Conservation (phyloP, 2,888 invertebrate genomes). For the Scaeva pyrastri region DNA sequence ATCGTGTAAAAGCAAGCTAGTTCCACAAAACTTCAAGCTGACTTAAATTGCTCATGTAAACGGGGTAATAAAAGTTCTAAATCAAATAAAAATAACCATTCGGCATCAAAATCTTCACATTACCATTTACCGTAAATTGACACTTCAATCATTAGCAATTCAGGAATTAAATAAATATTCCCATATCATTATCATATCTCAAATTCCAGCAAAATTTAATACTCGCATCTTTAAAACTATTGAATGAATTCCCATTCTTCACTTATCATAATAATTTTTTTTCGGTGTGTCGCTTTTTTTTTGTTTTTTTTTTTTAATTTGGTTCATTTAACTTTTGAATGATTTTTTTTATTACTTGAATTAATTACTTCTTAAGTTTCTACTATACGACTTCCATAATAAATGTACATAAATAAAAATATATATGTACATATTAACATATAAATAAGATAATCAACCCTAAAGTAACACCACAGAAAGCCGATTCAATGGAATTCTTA, state of each 20-base stretch:
- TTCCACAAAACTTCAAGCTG: too few species aligned
- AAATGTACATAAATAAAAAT: background rate
- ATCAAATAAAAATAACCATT: too few species aligned
- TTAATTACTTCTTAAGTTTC: background rate
- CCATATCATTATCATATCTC: background rate
- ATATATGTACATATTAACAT: background rate
- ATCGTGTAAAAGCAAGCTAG: too few species aligned
- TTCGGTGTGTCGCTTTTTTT: background rate
- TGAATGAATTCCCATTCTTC: background rate
- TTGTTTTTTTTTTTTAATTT: background rate
- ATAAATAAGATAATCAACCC: slow-evolving; percentile 4
- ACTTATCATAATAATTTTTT: background rate
- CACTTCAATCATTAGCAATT: too few species aligned
- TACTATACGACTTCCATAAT: background rate
- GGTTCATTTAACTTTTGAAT: background rate
- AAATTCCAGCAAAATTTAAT: background rate
- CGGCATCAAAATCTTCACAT: too few species aligned
- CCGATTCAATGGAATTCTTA: background rate
- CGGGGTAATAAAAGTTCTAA: too few species aligned
- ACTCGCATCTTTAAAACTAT: background rate
- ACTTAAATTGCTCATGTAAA: too few species aligned
- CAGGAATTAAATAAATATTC: background rate
- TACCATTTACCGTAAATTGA: too few species aligned
- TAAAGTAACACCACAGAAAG: background rate
- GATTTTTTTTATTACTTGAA: background rate